Base-by-base conservation (phyloP, 2,113 vertebrate genomes). In the Anguilla rostrata region DNA sequence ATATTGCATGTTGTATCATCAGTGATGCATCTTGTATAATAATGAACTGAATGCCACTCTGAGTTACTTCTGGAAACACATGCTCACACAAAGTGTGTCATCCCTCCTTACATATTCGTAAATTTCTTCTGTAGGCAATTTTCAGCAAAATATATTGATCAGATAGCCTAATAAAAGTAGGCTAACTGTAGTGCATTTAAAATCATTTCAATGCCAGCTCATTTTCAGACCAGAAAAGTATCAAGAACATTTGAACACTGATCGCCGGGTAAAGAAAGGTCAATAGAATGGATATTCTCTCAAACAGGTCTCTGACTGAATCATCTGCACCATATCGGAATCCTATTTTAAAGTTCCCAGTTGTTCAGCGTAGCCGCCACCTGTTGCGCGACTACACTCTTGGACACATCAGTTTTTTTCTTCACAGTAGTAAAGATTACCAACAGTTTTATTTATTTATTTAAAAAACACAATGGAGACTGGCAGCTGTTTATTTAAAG, bases 301-400 rank as follows among this genome's bases (percentile, higher is more conserved):
- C 46, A 81, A 88, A 82, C 20, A 39, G 83, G 5, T 34, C 34
- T 5, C 78, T 83, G 78, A 49, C 85, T 75, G 0, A 40, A 46
- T 53, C 83, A 86, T 84, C 86, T 56, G 84, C 57, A 39, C 39
- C 56, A 49, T 82, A 20, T 60, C 12, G 43, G 84, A 11, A 86
- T 87, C 88, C 89, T 84, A 84, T 89, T 90, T 89, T 90, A 91
- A 89, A 82, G 84, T 41, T 39, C 34, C 63, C 81, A 49, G 15
- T 53, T 85, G 86, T 18, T 82, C 85, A 82, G 39, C 2, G 20
- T 81, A 82, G 22, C 5, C 12, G 60, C 41, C 78, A 63, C 57
- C 86, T 75, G 86, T 60, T 83, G 41, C 60, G 41, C 22, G 49
- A 40, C 81, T 71, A 39, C 43, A 53, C 60, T 43, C 86, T 63